phyloP scores from a whole-genome alignment of 2,113 vertebrate genomes.

The Nesoenas mayeri region DNA sequence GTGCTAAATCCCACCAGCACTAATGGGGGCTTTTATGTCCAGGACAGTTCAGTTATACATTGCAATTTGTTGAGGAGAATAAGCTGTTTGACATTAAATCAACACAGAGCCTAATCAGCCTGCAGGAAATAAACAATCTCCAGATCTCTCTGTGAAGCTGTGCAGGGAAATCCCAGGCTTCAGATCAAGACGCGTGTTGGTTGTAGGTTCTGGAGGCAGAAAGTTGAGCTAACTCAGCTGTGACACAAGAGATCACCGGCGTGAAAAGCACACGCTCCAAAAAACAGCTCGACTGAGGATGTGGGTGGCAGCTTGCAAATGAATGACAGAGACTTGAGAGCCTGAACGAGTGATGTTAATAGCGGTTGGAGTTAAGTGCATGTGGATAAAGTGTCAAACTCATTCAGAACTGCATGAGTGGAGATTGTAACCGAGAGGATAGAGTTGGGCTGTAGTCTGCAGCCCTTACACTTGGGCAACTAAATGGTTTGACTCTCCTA shows the following conservation, averaged over 20 bases:
- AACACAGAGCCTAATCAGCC: neutral
- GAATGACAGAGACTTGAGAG: neutral
- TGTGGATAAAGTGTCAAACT: neutral
- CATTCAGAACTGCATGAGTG: neutral
- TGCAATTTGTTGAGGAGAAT: neutral
- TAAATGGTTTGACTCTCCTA: neutral
- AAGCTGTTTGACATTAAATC: neutral
- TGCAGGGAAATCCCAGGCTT: neutral
- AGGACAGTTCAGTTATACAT: neutral
- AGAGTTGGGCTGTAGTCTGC: fast-evolving
- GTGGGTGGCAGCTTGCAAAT: neutral
- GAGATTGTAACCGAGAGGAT: neutral
- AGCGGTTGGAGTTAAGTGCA: neutral
- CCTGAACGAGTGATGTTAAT: neutral
- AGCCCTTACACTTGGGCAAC: neutral
- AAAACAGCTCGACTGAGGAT: neutral
- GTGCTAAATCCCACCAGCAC: neutral
- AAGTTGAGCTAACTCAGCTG: neutral
- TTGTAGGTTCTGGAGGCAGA: neutral
- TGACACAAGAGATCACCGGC: neutral
- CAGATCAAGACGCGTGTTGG: neutral
- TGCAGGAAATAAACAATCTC: neutral
- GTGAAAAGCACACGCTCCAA: neutral
- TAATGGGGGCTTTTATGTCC: neutral
- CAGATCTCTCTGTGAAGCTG: neutral